Percentiles rank a stretch among this genome's conserved stretches.
These are phyloP conservation scores for Psittacula echo DNA, from an alignment of 2,797 vertebrate genomes.

Conservation along the genomic window DNA sequence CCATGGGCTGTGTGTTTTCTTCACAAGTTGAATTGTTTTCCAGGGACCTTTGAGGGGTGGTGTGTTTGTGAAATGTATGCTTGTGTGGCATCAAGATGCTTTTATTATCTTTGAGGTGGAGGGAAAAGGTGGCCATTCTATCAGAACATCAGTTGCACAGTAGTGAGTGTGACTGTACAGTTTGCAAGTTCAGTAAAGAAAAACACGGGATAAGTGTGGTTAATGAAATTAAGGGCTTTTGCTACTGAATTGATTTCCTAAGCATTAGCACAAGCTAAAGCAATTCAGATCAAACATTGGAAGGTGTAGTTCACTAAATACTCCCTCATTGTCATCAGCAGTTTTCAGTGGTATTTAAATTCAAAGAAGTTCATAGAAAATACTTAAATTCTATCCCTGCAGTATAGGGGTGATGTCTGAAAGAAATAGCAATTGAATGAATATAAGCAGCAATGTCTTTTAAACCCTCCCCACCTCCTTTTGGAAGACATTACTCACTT, in stretches of 20 bases:
- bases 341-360: neutral
- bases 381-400: neutral
- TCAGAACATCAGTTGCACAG: neutral
- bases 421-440: neutral
- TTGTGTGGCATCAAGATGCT: neutral
- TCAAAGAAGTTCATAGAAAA: neutral
- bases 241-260: neutral
- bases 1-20: neutral
- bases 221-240: neutral
- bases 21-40: neutral
- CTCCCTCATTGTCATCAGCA: neutral
- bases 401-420: neutral
- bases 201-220: neutral
- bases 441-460: neutral
- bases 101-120: neutral
- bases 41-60: neutral
- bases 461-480: neutral
- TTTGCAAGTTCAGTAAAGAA: neutral
- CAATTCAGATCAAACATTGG: neutral
- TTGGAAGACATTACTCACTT: neutral
- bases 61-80: neutral
- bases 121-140: neutral
- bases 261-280: neutral
- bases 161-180: fast-evolving
- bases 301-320: neutral